These are phyloP conservation scores for Teleiodes luculella DNA, from an alignment of 2,888 invertebrate species.

Conservation along the genomic window DNA sequence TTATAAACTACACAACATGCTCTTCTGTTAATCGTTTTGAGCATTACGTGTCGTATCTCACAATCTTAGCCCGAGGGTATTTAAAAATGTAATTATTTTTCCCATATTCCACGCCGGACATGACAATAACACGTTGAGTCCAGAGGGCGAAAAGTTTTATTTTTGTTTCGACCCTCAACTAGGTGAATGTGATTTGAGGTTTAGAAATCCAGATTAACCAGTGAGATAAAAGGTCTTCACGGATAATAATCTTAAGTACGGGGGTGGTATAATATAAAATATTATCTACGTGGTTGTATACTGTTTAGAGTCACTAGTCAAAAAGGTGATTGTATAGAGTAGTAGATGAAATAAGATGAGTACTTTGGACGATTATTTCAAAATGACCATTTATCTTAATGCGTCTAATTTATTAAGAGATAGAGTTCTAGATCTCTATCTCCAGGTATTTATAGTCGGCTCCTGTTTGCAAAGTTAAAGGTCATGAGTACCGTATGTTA, in stretches of 20 bases:
- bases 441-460: no score
- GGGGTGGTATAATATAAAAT: no score
- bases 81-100: slow-evolving; percentile 17
- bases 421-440: no score
- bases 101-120: slow-evolving; percentile 1
- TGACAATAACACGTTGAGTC: slow-evolving; percentile 1
- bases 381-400: no score
- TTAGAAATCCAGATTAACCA: neutral
- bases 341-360: no score
- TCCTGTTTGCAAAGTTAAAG: no score
- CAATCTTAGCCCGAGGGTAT: slow-evolving; percentile 22
- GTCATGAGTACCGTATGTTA: no score
- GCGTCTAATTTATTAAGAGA: no score
- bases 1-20: neutral
- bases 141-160: slow-evolving; percentile 7
- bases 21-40: slow-evolving; percentile 14
- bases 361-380: no score
- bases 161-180: neutral
- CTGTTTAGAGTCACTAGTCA: no score
- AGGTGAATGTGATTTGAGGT: neutral
- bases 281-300: no score
- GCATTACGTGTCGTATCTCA: slow-evolving; percentile 22
- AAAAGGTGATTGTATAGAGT: no score
- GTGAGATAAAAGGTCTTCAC: neutral
- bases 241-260: neutral